Conservation (phyloP, 2,888 invertebrate species). For the Apantesis nais region DNA sequence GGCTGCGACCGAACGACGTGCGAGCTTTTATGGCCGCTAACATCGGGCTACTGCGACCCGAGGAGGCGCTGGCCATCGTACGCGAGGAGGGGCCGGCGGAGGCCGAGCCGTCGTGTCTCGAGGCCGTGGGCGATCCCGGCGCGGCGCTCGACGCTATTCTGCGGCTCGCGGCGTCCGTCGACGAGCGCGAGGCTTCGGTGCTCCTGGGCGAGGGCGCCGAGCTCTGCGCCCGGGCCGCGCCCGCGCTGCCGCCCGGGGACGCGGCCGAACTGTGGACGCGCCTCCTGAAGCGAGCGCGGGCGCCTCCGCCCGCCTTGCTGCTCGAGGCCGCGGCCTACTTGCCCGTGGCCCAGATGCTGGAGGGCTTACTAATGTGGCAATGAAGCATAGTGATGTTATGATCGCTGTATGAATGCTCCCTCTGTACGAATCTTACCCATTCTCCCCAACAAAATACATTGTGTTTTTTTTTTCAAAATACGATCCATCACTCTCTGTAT, state of each 20-base stretch:
- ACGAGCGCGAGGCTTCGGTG: conserved; percentile 38
- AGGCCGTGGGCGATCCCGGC: conserved; percentile 71
- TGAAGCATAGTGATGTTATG: too few species aligned
- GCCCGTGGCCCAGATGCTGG: conserved; percentile 55
- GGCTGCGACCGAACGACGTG: conserved; percentile 57
- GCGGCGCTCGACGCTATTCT: conserved; percentile 71
- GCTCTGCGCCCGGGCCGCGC: conserved; percentile 65
- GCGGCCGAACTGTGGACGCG: conserved; percentile 66
- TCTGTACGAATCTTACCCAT: too few species aligned
- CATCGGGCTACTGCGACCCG: conserved; percentile 70
- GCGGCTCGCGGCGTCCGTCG: conserved; percentile 49
- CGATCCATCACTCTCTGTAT: too few species aligned
- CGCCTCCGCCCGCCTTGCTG: conserved; percentile 59
- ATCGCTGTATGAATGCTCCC: too few species aligned
- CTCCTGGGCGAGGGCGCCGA: conserved; percentile 60
- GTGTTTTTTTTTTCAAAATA: too few species aligned
- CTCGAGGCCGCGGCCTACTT: conserved; percentile 59
- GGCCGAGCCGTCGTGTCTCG: conserved; percentile 74
- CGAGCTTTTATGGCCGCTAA: conserved; percentile 63
- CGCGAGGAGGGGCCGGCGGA: conserved; percentile 60
- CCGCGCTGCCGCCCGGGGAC: conserved; percentile 58
- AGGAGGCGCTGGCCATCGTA: conserved; percentile 70
- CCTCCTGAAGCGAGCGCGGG: conserved; percentile 60
- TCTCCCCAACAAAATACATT: too few species aligned
- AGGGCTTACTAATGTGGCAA: too few species aligned